Percentiles rank a stretch among this genome's conserved stretches.
Evolutionary conservation across 2,797 vertebrate species (phyloP).

Genomic region (Malurus leucopterus): DNA sequence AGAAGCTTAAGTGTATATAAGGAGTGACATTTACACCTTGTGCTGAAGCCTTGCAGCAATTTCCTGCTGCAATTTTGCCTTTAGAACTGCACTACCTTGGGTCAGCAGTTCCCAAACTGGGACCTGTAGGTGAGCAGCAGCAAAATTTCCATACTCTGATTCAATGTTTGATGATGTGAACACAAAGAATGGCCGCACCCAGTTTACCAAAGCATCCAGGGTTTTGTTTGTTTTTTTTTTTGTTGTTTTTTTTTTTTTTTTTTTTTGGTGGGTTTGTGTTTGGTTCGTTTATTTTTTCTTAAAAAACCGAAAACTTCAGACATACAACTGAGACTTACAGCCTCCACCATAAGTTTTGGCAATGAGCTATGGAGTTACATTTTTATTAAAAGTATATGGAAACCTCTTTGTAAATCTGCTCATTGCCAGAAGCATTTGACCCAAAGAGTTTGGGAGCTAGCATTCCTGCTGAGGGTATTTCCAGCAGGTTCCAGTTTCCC

Average conservation of each 20-base stretch:
- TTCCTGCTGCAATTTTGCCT: background rate
- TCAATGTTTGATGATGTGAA: background rate
- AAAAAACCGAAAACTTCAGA: background rate
- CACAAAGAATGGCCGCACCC: accelerated
- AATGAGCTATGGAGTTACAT: accelerated
- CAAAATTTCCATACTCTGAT: background rate
- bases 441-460: accelerated
- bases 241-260: background rate
- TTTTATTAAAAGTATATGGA: accelerated
- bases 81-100: accelerated
- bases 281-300: background rate
- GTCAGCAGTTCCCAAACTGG: accelerated
- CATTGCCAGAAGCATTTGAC: background rate
- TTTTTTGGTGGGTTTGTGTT: background rate
- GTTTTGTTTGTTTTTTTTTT: no score
- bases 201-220: background rate
- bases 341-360: background rate
- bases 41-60: background rate
- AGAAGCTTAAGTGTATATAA: background rate
- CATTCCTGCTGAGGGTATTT: background rate
- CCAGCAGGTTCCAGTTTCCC: accelerated
- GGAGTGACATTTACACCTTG: background rate
- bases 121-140: background rate
- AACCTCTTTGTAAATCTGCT: background rate
- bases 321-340: background rate